Evolutionary conservation across 2,113 vertebrate species (phyloP).

Genomic region (Antechinus stuartii): DNA sequence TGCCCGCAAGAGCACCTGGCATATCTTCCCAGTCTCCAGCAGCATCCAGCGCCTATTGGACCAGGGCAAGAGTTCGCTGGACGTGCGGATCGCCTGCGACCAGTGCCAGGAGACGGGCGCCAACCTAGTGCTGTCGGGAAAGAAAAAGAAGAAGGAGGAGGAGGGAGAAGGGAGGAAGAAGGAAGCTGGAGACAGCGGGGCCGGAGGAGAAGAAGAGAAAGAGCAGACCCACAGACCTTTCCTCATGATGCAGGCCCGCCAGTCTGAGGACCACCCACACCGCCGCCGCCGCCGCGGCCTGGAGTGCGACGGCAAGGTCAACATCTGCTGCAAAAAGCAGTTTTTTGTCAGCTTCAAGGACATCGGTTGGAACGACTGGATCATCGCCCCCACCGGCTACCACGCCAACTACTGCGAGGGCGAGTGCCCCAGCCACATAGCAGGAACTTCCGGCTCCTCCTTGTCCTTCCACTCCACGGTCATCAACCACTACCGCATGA

Average conservation of each 20-base stretch:
- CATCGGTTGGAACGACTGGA: conserved; percentile 99
- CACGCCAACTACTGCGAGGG: conserved; percentile 99
- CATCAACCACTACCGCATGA: conserved; percentile 98
- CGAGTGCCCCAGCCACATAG: conserved; percentile 95
- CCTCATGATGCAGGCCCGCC: conserved; percentile 94
- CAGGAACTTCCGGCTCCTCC: conserved; percentile 93
- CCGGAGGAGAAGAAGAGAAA: conserved; percentile 86
- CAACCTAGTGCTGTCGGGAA: conserved; percentile 87
- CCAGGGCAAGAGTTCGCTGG: conserved; percentile 85
- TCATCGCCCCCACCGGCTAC: conserved; percentile 96
- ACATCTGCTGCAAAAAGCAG: conserved; percentile 97
- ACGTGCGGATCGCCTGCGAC: conserved; percentile 91
- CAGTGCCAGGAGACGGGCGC: conserved; percentile 92
- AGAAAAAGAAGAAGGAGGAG: conserved; percentile 90
- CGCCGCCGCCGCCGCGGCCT: conserved; percentile 92
- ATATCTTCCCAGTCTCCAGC: conserved; percentile 92
- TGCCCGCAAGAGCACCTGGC: conserved; percentile 96
- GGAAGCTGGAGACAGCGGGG: conserved; percentile 77
- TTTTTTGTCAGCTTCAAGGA: conserved; percentile 98
- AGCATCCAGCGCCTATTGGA: conserved; percentile 91
- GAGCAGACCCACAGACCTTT: conserved; percentile 97
- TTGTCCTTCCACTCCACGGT: conserved; percentile 98
- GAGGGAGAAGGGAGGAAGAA: conserved; percentile 85
- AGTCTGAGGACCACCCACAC: conserved; percentile 88
- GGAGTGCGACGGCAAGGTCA: conserved; percentile 97